Conservation (phyloP, 2,797 vertebrate genomes). For the Eulemur rubriventer region DNA sequence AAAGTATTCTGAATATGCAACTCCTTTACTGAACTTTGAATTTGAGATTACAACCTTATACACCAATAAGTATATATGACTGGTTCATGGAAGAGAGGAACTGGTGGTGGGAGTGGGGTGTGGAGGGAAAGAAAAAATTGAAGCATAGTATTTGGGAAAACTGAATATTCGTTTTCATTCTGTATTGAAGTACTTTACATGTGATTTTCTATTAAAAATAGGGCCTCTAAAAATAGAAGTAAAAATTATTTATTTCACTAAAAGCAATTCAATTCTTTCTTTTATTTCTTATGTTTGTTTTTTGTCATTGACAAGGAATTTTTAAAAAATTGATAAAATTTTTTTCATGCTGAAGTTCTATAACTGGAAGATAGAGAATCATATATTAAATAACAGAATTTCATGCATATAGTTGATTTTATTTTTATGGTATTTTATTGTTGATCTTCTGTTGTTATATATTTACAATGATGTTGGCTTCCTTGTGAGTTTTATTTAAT, state of each 20-base stretch:
- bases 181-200: not conserved
- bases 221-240: slow-evolving; percentile 27
- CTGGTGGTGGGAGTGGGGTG: not conserved
- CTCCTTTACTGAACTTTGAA: not conserved
- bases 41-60: not conserved
- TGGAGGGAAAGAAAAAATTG: not conserved
- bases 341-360: not conserved
- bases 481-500: slow-evolving; percentile 24
- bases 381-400: not conserved
- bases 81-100: not conserved
- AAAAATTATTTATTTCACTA: slow-evolving; percentile 12
- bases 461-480: not conserved
- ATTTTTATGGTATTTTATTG: not conserved
- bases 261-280: not conserved
- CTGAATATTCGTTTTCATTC: not conserved
- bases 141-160: not conserved
- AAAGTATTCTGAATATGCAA: not conserved
- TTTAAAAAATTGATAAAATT: not conserved
- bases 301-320: not conserved
- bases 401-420: not conserved
- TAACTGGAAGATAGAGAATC: not conserved
- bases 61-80: not conserved
- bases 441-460: not conserved
- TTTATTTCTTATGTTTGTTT: not conserved
- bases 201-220: not conserved